Conservation (phyloP, 2,888 invertebrate species). For the Tortricodes alternella region DNA sequence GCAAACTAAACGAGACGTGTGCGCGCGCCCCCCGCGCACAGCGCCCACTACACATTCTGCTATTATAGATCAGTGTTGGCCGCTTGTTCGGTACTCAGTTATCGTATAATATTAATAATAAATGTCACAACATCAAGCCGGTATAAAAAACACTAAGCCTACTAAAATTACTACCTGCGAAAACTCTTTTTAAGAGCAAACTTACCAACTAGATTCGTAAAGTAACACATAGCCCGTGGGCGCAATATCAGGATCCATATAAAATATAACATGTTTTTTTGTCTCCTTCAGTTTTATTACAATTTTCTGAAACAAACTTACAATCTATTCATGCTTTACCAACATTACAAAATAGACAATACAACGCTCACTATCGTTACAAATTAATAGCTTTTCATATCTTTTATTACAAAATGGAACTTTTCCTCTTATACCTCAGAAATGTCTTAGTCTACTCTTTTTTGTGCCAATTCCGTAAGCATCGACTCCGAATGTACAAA, state of each 20-base stretch:
- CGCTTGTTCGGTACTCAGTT: slow-evolving; percentile 65
- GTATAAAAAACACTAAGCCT: slow-evolving; percentile 84
- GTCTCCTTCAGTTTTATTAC: slow-evolving; percentile 73
- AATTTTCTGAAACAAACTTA: slow-evolving; percentile 82
- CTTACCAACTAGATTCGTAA: slow-evolving; percentile 78
- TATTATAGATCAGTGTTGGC: slow-evolving; percentile 73
- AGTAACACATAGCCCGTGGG: slow-evolving; percentile 69
- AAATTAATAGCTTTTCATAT: slow-evolving; percentile 67
- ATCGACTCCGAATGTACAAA: slow-evolving; percentile 75
- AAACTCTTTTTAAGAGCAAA: slow-evolving; percentile 82
- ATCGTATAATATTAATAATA: slow-evolving; percentile 74
- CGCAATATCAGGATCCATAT: slow-evolving; percentile 71
- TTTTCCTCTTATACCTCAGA: slow-evolving; percentile 58
- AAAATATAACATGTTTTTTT: slow-evolving; percentile 79
- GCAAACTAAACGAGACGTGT: slow-evolving; percentile 56
- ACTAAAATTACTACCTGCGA: slow-evolving; percentile 81
- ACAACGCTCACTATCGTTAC: slow-evolving; percentile 77
- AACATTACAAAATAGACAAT: slow-evolving; percentile 78
- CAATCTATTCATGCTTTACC: slow-evolving; percentile 65
- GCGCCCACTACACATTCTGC: slow-evolving; percentile 78
- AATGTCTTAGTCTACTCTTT: slow-evolving; percentile 58
- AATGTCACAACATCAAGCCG: slow-evolving; percentile 83
- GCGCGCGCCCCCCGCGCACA: slow-evolving; percentile 43
- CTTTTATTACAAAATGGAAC: slow-evolving; percentile 73
- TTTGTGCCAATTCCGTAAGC: slow-evolving; percentile 78